phyloP scores from a whole-genome alignment of 2,113 vertebrate genomes.

The Empidonax traillii region DNA sequence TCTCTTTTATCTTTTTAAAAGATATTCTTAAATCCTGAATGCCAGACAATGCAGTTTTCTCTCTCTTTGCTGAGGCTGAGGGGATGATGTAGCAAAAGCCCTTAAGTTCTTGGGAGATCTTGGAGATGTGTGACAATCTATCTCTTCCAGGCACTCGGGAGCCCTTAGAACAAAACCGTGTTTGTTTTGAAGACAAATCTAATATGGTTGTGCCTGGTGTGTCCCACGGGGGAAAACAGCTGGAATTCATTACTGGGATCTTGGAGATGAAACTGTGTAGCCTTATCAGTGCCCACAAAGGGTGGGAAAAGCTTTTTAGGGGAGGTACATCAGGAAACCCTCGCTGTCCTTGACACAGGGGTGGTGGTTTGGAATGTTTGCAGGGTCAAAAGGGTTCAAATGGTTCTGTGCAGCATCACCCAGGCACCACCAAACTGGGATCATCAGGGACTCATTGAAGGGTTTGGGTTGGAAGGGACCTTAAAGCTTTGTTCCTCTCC shows the following conservation, averaged over 20 bases:
- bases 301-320: not conserved
- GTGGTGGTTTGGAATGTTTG: not conserved
- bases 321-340: not conserved
- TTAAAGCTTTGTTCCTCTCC: not conserved
- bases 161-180: not conserved
- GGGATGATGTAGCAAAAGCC: not conserved
- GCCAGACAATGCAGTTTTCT: not conserved
- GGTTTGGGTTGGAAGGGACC: not conserved
- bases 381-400: not conserved
- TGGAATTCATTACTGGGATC: not conserved
- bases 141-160: not conserved
- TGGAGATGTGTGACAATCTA: not conserved
- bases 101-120: not conserved
- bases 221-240: not conserved
- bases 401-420: not conserved
- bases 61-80: not conserved
- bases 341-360: not conserved
- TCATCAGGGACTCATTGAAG: not conserved
- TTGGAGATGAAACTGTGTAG: not conserved
- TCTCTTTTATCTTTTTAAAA: not conserved
- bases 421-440: not conserved
- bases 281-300: not conserved
- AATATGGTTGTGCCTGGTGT: not conserved
- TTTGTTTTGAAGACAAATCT: conserved; percentile 26
- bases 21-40: not conserved